These are phyloP conservation scores for Sphecodes monilicornis DNA, from an alignment of 2,888 invertebrate species.

Conservation along the genomic window DNA sequence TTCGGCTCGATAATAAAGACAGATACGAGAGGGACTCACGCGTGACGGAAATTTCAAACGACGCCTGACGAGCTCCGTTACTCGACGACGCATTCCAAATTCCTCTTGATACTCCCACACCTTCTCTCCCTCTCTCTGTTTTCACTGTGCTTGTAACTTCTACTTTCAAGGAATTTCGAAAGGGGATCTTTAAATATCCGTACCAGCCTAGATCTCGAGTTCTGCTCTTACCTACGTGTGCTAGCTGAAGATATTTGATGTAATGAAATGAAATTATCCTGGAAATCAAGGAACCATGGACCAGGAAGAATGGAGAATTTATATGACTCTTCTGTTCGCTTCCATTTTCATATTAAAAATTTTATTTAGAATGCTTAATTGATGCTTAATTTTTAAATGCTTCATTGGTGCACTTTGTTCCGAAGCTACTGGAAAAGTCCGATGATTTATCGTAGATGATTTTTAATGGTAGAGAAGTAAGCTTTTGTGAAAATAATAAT, in stretches of 20 bases:
- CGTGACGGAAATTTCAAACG: constrained; percentile 68
- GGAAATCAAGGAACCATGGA: neutral
- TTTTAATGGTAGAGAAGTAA: too few relatives aligned
- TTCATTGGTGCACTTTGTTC: too few relatives aligned
- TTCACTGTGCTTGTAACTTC: constrained; percentile 14
- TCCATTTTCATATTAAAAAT: neutral
- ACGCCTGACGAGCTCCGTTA: constrained; percentile 17
- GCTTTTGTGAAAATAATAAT: too few relatives aligned
- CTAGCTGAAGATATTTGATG: neutral
- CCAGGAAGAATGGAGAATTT: neutral
- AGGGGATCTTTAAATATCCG: constrained; percentile 26
- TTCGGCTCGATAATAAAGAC: constrained; percentile 69
- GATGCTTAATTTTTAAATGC: too few relatives aligned
- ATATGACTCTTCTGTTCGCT: neutral
- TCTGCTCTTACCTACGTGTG: neutral
- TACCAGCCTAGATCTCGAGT: neutral
- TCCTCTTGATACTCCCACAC: constrained; percentile 42
- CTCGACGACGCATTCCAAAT: constrained; percentile 40
- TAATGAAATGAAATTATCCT: neutral
- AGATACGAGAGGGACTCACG: constrained; percentile 56
- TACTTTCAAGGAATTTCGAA: constrained; percentile 19
- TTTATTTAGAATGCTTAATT: neutral
- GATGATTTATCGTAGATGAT: too few relatives aligned
- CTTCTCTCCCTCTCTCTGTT: neutral
- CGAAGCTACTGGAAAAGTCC: too few relatives aligned